These are phyloP conservation scores for Pammene aurita DNA, from an alignment of 2,888 invertebrate species.

Conservation along the genomic window DNA sequence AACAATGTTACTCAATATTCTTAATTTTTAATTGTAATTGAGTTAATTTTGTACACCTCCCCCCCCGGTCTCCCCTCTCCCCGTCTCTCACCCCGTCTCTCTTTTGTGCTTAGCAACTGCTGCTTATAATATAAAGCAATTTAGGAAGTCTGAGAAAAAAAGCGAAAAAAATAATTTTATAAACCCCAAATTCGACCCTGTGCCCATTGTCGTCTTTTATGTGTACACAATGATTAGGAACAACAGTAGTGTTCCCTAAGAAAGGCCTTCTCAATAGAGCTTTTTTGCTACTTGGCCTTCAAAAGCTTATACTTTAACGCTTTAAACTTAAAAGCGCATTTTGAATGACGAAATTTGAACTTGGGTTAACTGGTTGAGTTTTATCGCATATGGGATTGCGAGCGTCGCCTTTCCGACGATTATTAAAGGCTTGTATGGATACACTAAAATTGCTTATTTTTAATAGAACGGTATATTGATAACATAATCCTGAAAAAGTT, in stretches of 20 bases:
- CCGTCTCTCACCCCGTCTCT: no score
- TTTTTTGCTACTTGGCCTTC: constrained; percentile 60
- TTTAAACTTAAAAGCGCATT: constrained; percentile 55
- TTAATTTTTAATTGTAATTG: no score
- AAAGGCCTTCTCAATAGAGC: constrained; percentile 74
- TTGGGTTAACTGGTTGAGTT: constrained; percentile 53
- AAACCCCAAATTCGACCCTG: constrained; percentile 57
- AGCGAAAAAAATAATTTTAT: no score
- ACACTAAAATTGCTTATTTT: neutral
- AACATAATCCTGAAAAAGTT: no score
- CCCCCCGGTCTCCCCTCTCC: no score
- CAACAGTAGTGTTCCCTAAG: constrained; percentile 74
- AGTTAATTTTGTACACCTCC: no score
- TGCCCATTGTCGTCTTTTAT: constrained; percentile 67
- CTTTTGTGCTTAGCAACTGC: no score
- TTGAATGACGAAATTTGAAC: constrained; percentile 51
- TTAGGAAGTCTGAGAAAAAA: no score
- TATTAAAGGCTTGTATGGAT: neutral
- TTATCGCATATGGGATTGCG: constrained; percentile 50
- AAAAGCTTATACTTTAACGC: constrained; percentile 52
- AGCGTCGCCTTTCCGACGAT: constrained; percentile 54
- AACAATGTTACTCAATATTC: no score
- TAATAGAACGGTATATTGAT: no score
- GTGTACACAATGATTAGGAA: constrained; percentile 58
- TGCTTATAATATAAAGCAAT: no score